phyloP scores from a whole-genome alignment of 2,113 vertebrate species.

The Xiphophorus hellerii region DNA sequence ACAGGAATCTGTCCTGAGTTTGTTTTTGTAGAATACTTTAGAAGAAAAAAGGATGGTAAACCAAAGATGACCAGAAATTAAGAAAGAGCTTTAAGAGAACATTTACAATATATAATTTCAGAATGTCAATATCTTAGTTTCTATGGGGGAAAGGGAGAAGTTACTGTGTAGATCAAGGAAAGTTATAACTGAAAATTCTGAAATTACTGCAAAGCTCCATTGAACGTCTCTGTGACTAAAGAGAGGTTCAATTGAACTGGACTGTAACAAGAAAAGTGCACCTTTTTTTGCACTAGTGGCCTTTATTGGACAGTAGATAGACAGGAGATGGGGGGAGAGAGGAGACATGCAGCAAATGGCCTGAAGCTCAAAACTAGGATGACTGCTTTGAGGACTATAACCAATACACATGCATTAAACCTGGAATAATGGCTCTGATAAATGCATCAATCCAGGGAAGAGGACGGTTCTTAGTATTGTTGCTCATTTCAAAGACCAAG shows the following conservation, averaged over 20 bases:
- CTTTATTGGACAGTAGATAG: no score
- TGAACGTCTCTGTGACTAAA: not conserved
- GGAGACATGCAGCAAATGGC: no score
- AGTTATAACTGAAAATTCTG: not conserved
- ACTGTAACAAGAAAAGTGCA: not conserved
- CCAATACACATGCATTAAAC: no score
- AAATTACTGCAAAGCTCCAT: not conserved
- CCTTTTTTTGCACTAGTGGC: not conserved
- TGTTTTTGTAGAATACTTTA: not conserved
- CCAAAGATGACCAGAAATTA: not conserved
- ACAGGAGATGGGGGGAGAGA: no score
- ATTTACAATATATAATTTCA: not conserved
- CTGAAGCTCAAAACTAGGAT: no score
- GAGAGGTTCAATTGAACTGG: not conserved
- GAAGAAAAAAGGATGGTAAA: not conserved
- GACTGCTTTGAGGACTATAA: no score
- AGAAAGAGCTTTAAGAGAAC: not conserved
- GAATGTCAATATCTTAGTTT: no score
- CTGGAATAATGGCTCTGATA: not conserved
- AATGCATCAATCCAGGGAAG: not conserved
- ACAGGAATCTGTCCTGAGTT: not conserved
- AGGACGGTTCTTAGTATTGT: not conserved
- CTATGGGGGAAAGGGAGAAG: no score
- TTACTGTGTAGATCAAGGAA: no score
- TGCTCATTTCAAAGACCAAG: not conserved